Conservation (phyloP, 2,797 vertebrate species). For the Phrynocephalus forsythii region DNA sequence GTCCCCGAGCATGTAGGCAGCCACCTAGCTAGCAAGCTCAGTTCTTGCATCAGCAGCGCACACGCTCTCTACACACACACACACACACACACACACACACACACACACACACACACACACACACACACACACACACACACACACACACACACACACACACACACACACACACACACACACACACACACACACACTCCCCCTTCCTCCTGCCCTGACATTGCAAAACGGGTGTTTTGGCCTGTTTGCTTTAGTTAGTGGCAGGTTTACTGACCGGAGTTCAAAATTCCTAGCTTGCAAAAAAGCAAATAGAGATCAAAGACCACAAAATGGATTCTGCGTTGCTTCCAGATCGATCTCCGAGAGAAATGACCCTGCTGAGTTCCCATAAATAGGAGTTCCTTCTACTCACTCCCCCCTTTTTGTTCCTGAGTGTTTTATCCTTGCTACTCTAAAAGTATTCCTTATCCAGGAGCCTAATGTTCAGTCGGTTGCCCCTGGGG, state of each 20-base stretch:
- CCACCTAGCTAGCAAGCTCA: not conserved
- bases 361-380: constrained; percentile 28
- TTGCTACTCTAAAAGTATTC: constrained; percentile 29
- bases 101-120: not conserved
- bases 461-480: too few relatives aligned
- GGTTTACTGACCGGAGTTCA: constrained; percentile 68
- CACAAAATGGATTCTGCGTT: constrained; percentile 67
- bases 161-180: not conserved
- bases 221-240: constrained; percentile 65
- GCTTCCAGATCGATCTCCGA: constrained; percentile 42
- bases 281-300: constrained; percentile 67
- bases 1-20: constrained; percentile 47
- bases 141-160: not conserved
- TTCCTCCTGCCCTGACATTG: constrained; percentile 67
- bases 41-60: constrained; percentile 52
- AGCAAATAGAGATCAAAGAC: constrained; percentile 77
- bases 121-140: not conserved
- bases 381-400: constrained; percentile 49
- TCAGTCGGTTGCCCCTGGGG: too few relatives aligned
- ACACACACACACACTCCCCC: constrained; percentile 19
- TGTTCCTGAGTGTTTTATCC: constrained; percentile 39
- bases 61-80: not conserved
- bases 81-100: not conserved
- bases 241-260: constrained; percentile 68
- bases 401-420: constrained; percentile 9